Evolutionary conservation across 2,888 invertebrate genomes (phyloP), one percentile per base, ranked within the genome.

Genomic region (Ormyrus pomaceus): DNA sequence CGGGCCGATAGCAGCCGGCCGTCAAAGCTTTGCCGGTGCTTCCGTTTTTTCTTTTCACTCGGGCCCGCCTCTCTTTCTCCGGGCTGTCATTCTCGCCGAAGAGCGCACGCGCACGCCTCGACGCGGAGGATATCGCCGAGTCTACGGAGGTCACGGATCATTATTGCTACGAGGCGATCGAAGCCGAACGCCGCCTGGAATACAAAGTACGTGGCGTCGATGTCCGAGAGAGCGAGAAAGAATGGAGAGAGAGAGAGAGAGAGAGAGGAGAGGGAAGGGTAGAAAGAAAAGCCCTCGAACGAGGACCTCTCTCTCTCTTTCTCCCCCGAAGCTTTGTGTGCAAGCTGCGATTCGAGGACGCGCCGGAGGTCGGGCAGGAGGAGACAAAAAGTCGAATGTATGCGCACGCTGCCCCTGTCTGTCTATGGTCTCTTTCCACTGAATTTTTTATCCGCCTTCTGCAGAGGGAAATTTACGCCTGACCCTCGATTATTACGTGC

Each of bases 111-210:
- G 34, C 34, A 4, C 34, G 4, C 3, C 34, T 34, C 34, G 34
- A 0, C 34, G 34, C 34, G 34, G 34, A 34, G 34, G 34, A 13
- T 8, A 45, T 4, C 59, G 75, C 8, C 53, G 55, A 59, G 45
- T 70, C 45, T 13, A 11, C 64, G 7, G 64, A 64, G 73, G 73
- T 73, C 79, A 69, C 55, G 73, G 69, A 74, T 79, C 69, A 79
- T 79, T 73, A 69, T 74, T 73, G 58, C 71, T 50, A 13, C 34
- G 55, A 51, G n/a, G 10, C 66, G 50, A 78, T 72, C 73, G 58
- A 45, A 62, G 34, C 55, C 11, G 1, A 11, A n/a, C 68, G 68
- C 13, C 34, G 68, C 13, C 34, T 50, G 71, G 79, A 79, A 68
- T 79, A 69, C 56, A 73, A 73, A 79, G 69, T 73, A 66, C 58